A percentile compares a stretch with the other conserved stretches of the same genome.
Conservation (phyloP, 1,140 invertebrate species). For the Magallana angulata region DNA sequence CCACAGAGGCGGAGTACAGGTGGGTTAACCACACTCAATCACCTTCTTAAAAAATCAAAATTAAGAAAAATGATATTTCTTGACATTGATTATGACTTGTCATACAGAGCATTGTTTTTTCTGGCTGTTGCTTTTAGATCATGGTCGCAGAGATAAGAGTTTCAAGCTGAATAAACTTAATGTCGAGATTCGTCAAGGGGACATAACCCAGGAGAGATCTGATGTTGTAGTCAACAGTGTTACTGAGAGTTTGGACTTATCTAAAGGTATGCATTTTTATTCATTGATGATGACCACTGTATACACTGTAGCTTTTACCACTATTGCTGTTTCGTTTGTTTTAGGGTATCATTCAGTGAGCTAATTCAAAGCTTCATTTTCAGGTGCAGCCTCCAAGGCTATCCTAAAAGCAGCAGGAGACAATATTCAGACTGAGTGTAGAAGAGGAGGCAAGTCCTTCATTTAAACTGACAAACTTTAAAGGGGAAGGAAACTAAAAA, state of each 20-base stretch:
- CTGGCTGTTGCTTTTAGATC: not conserved
- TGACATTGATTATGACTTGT: not conserved
- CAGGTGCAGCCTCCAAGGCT: conserved; percentile 63
- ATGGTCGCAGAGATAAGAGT: not conserved
- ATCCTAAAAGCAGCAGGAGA: conserved; percentile 58
- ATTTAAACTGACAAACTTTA: not conserved
- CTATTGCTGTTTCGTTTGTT: no score
- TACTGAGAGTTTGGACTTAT: conserved; percentile 48
- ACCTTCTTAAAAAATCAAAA: not conserved
- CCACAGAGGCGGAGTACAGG: not conserved
- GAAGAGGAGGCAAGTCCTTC: conserved; percentile 48
- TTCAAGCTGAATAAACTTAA: conserved; percentile 37
- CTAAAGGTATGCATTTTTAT: conserved; percentile 43
- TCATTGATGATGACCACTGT: not conserved
- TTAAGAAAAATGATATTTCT: not conserved
- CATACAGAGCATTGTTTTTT: no score
- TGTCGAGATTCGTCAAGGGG: conserved; percentile 50
- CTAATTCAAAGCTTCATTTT: not conserved
- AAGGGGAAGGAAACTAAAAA: no score
- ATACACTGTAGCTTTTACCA: no score
- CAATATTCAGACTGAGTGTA: conserved; percentile 59
- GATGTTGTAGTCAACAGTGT: conserved; percentile 65
- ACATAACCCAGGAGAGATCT: conserved; percentile 58
- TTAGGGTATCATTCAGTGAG: no score
- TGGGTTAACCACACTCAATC: not conserved